phyloP scores from a whole-genome alignment of 2,888 invertebrate genomes.

The Catocala sponsa region DNA sequence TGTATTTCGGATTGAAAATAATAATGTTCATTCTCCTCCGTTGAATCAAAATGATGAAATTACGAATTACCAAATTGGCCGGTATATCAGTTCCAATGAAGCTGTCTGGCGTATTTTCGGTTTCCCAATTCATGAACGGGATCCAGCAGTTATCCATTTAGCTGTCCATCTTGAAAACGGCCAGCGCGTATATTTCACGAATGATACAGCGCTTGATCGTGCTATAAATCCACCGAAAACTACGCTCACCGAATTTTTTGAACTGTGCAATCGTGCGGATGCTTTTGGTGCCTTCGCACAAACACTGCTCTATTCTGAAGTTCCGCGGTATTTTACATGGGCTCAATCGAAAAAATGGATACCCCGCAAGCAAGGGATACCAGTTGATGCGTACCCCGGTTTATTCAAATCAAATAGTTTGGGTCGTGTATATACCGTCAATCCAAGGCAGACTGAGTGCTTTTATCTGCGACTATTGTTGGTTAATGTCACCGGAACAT shows the following conservation, averaged over 20 bases:
- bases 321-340: constrained; percentile 1
- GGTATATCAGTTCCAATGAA: constrained; percentile 9
- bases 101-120: constrained; percentile 15
- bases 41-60: constrained; percentile 9
- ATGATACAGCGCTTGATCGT: constrained; percentile 38
- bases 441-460: constrained; percentile 41
- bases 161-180: constrained; percentile 35
- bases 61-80: constrained; percentile 8
- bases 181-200: constrained; percentile 40
- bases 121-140: constrained; percentile 22
- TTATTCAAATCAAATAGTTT: constrained; percentile 38
- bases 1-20: constrained; percentile 6
- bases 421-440: constrained; percentile 47
- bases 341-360: neutral
- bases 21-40: neutral
- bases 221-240: constrained; percentile 48
- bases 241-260: constrained; percentile 49
- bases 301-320: constrained; percentile 2
- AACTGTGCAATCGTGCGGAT: constrained; percentile 19
- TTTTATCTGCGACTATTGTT: constrained; percentile 50
- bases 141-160: constrained; percentile 23
- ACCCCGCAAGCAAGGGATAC: constrained; percentile 3
- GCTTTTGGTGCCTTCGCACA: constrained; percentile 28
- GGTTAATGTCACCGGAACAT: constrained; percentile 42
- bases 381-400: neutral